Percentiles rank a stretch among this genome's conserved stretches.
These are phyloP conservation scores for Serinus canaria DNA, from an alignment of 2,113 vertebrate species.

Conservation along the genomic window DNA sequence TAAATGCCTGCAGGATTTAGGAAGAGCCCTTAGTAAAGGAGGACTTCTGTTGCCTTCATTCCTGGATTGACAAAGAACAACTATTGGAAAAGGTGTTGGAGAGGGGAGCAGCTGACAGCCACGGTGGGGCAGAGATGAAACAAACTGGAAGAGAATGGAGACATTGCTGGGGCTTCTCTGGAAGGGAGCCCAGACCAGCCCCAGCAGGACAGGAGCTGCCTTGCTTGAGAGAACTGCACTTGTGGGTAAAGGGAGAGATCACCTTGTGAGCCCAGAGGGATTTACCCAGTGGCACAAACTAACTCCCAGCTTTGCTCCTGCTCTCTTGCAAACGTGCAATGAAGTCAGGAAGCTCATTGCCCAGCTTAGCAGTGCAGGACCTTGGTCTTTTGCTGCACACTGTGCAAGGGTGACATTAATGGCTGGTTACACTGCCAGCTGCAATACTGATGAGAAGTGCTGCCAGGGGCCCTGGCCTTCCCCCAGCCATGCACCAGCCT, in stretches of 20 bases:
- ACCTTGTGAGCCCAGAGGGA: not conserved
- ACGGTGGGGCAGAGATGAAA: accelerated
- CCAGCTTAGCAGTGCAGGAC: not conserved
- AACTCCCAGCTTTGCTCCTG: not conserved
- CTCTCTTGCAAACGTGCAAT: not conserved
- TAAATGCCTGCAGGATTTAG: accelerated
- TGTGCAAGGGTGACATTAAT: not conserved
- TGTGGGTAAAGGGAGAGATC: not conserved
- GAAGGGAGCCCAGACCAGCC: not conserved
- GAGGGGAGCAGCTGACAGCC: not conserved
- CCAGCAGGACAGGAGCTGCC: not conserved
- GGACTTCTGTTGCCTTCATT: not conserved
- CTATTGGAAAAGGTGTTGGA: not conserved
- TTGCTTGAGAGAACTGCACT: accelerated
- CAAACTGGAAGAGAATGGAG: not conserved
- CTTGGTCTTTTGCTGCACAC: not conserved
- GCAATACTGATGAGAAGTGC: accelerated
- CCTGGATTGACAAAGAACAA: not conserved
- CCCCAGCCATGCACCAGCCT: not conserved
- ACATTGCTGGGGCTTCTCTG: not conserved
- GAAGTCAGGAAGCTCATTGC: not conserved
- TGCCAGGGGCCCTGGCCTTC: not conserved
- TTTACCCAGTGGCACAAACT: not conserved
- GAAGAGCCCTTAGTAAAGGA: not conserved
- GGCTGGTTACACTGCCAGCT: not conserved